Base-by-base conservation (phyloP, 2,888 invertebrate species). In the Sesamia inferens region DNA sequence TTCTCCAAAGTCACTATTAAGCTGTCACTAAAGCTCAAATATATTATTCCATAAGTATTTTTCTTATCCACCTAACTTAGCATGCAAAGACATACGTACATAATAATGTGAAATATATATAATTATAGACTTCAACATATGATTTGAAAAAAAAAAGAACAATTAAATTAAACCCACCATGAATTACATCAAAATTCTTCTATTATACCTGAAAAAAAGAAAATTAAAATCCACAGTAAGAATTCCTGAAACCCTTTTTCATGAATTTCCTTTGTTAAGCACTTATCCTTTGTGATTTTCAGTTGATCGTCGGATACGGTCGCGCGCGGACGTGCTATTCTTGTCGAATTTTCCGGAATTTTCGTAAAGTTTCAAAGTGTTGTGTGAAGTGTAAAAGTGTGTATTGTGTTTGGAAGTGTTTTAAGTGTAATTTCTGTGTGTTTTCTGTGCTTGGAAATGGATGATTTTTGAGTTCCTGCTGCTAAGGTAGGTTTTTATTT, bases 301-400 rank as follows among this genome's bases (percentile, higher is more conserved):
- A 73, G 80, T 81, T 16, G 5, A 31, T 42, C 54, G 67, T 70
- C 57, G 11, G 63, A 14, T n/a, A 65, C 22, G 19, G 54, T 3
- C 1, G 58, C 42, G 71, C 0, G 10, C 83, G 54, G 83, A 69
- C 85, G 84, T 69, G 8, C 7, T 1, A 10, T 61, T 24, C 54
- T 48, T 61, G 0, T 64, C 47, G 55, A 47, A 57, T 16, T 67
- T 62, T 13, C 24, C 87, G 82, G 71, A 61, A 72, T 72, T 59
- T 62, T 82, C 85, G 78, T 64, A 84, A 84, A 84, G 84, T 84
- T 84, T 67, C 1, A 31, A 74, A 80, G 82, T 65, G 62, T n/a
- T 0, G 11, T 31, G 87, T 84, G 84, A 42, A 71, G 87, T 84
- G 85, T 1, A 5, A 14, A 11, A 67, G 74, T 78, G 78, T 68